phyloP scores from a whole-genome alignment of 2,113 vertebrate species.

The Entosphenus tridentatus region DNA sequence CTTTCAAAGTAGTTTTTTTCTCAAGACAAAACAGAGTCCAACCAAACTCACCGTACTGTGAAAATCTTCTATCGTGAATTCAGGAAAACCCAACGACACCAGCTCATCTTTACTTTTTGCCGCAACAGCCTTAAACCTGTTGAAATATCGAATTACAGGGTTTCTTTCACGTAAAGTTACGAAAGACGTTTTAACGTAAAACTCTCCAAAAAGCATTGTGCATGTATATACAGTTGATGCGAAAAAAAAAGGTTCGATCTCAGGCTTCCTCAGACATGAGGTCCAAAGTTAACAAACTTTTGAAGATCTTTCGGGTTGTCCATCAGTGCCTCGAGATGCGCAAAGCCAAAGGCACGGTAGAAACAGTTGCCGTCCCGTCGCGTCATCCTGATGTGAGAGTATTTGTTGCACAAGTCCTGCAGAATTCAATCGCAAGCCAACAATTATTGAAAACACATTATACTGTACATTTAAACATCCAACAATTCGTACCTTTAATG shows the following conservation, averaged over 20 bases:
- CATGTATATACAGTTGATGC: too few species aligned
- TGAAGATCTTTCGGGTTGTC: slow-evolving; percentile 3
- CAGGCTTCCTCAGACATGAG: too few species aligned
- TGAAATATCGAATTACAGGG: neutral
- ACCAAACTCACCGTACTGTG: slow-evolving; percentile 50
- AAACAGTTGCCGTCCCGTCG: slow-evolving; percentile 1
- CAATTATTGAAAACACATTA: too few species aligned
- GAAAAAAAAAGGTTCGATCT: too few species aligned
- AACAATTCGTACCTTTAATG: too few species aligned
- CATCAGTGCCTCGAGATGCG: slow-evolving; percentile 1
- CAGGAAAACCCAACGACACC: slow-evolving; percentile 64
- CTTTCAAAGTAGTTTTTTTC: too few species aligned
- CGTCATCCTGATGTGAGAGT: neutral
- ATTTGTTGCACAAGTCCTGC: neutral
- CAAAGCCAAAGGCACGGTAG: slow-evolving; percentile 3
- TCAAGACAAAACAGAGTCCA: too few species aligned
- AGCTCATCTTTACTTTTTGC: slow-evolving; percentile 66
- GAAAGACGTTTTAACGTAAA: too few species aligned
- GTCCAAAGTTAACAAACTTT: neutral
- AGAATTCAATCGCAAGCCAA: neutral
- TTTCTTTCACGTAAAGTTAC: neutral
- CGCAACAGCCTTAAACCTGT: slow-evolving; percentile 64
- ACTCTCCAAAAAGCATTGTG: too few species aligned
- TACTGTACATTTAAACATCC: too few species aligned
- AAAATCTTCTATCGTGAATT: slow-evolving; percentile 84